Evolutionary conservation across 2,113 vertebrate genomes (phyloP).

Genomic region (Larimichthys polyactis): DNA sequence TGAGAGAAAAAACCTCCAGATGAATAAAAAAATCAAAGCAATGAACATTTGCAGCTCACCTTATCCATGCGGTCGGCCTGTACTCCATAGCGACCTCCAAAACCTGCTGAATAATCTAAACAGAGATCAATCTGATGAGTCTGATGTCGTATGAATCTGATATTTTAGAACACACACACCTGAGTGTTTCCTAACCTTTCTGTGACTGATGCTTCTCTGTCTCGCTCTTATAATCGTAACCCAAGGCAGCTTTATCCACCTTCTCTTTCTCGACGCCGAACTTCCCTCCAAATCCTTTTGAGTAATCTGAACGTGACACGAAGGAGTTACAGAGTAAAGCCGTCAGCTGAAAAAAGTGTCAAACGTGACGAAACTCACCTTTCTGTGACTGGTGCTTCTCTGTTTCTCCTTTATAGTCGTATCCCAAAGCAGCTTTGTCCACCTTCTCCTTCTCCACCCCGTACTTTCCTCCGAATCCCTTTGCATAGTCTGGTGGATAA

Average conservation of each 20-base stretch:
- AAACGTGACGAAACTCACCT: constrained; percentile 73
- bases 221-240: constrained; percentile 91
- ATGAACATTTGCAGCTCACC: constrained; percentile 74
- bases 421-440: constrained; percentile 90
- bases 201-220: constrained; percentile 92
- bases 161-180: not conserved
- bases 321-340: not conserved
- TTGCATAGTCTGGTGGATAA: constrained; percentile 86
- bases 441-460: constrained; percentile 90
- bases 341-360: not conserved
- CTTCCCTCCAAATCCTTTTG: constrained; percentile 93
- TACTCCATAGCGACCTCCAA: constrained; percentile 93
- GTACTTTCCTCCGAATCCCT: constrained; percentile 92
- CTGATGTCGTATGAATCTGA: not conserved
- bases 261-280: constrained; percentile 91
- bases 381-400: constrained; percentile 93
- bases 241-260: constrained; percentile 89
- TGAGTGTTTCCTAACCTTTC: constrained; percentile 80
- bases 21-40: not conserved
- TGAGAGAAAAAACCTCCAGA: not conserved
- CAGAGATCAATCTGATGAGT: constrained; percentile 19
- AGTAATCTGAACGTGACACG: constrained; percentile 84
- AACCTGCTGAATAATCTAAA: constrained; percentile 93
- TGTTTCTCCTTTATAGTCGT: constrained; percentile 89
- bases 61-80: constrained; percentile 94